A percentile compares a stretch with the other conserved stretches of the same genome.
Evolutionary conservation across 2,888 invertebrate species (phyloP).

Genomic region (Biston betularia): DNA sequence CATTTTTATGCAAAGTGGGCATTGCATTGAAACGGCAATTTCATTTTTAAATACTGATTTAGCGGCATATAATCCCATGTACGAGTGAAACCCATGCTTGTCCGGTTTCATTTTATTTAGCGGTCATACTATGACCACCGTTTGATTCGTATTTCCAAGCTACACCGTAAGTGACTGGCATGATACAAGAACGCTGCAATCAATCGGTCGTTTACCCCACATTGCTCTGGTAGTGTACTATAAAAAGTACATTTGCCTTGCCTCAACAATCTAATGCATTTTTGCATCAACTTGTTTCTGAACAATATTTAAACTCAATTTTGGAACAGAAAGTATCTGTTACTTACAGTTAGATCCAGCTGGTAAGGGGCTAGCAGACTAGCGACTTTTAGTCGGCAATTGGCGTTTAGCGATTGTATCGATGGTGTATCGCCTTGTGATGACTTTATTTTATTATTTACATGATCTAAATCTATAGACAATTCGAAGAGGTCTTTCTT

Average conservation of each 20-base stretch:
- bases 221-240: background rate
- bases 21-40: too few relatives aligned
- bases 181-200: conserved; percentile 11
- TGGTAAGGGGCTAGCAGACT: background rate
- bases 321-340: background rate
- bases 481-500: too few relatives aligned
- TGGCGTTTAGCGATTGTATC: too few relatives aligned
- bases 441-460: too few relatives aligned
- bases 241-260: conserved; percentile 10
- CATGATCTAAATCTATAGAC: too few relatives aligned
- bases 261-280: conserved; percentile 14
- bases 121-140: background rate
- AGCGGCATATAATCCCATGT: too few relatives aligned
- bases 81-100: too few relatives aligned
- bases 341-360: conserved; percentile 5
- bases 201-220: conserved; percentile 23
- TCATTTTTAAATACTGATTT: too few relatives aligned
- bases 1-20: too few relatives aligned
- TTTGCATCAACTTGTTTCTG: conserved; percentile 14
- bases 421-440: too few relatives aligned
- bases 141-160: background rate
- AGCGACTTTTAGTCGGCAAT: too few relatives aligned
- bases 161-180: background rate
- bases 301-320: background rate
- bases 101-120: background rate